Percentiles rank a stretch among this genome's conserved stretches.
Evolutionary conservation across 2,113 vertebrate genomes (phyloP).

Genomic region (Eublepharis macularius): DNA sequence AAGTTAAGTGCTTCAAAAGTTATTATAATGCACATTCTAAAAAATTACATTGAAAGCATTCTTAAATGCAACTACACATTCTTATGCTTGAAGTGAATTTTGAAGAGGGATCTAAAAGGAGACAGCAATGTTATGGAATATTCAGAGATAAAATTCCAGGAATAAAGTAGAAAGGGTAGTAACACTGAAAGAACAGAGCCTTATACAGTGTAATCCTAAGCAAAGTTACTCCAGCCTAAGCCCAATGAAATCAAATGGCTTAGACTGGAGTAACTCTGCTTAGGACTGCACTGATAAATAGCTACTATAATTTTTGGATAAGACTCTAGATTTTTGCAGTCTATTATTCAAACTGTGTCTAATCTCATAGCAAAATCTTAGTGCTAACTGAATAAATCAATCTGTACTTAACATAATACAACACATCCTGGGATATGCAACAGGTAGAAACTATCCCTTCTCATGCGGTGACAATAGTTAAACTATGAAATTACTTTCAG

Average conservation of each 20-base stretch:
- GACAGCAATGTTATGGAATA: neutral
- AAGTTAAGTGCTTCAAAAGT: neutral
- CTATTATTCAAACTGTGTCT: neutral
- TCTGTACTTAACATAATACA: neutral
- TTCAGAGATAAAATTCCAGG: neutral
- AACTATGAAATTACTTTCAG: neutral
- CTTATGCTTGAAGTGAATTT: neutral
- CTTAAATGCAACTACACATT: neutral
- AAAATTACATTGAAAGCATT: too few relatives aligned
- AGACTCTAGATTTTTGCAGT: neutral
- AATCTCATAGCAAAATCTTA: neutral
- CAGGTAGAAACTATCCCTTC: too few relatives aligned
- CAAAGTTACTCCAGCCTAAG: too few relatives aligned
- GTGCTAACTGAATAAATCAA: neutral
- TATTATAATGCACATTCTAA: too few relatives aligned
- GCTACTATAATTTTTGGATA: neutral
- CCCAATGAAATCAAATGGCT: too few relatives aligned
- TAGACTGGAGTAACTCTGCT: too few relatives aligned
- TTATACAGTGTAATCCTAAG: too few relatives aligned
- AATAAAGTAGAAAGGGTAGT: neutral
- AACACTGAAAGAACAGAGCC: neutral
- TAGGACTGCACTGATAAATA: too few relatives aligned
- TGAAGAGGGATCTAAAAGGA: neutral
- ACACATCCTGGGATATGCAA: too few relatives aligned
- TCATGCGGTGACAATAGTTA: neutral